phyloP scores from a whole-genome alignment of 1,140 invertebrate genomes.

The Neodiprion pinetum region DNA sequence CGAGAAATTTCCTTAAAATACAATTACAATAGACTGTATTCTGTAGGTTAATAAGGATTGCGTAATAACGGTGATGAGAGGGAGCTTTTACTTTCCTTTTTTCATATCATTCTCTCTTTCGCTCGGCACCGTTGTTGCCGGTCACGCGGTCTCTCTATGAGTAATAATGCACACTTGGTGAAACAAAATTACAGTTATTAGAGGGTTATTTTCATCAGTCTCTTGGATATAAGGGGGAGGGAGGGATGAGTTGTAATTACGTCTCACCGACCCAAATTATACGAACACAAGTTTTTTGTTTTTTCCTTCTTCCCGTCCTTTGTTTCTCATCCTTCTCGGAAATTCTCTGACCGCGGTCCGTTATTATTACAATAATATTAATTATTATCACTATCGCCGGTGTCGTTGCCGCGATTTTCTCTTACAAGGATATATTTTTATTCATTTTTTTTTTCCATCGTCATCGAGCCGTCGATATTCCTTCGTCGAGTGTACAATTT shows the following conservation, averaged over 20 bases:
- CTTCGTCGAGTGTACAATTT: too few species aligned
- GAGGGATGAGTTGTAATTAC: background rate
- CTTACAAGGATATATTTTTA: too few species aligned
- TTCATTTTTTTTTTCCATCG: too few species aligned
- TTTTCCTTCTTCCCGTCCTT: too few species aligned
- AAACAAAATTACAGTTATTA: slow-evolving; percentile 13
- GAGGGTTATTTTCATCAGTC: background rate
- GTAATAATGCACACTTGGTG: slow-evolving; percentile 7
- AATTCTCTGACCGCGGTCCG: too few species aligned
- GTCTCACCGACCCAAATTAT: too few species aligned
- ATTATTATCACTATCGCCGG: too few species aligned
- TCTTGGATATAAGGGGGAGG: background rate
- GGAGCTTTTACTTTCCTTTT: slow-evolving; percentile 2
- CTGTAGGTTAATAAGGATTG: background rate
- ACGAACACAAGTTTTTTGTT: too few species aligned
- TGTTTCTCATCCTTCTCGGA: too few species aligned
- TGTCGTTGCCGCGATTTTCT: too few species aligned
- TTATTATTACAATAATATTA: too few species aligned
- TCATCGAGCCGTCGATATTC: too few species aligned
- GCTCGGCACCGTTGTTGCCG: slow-evolving; percentile 4
- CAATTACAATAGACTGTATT: background rate
- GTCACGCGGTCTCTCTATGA: background rate
- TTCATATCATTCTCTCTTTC: background rate
- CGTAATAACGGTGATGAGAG: slow-evolving; percentile 18
- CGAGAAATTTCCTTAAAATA: background rate